Evolutionary conservation across 2,113 vertebrate species (phyloP), one percentile per base, ranked within the genome.

Genomic region (Lontra canadensis): DNA sequence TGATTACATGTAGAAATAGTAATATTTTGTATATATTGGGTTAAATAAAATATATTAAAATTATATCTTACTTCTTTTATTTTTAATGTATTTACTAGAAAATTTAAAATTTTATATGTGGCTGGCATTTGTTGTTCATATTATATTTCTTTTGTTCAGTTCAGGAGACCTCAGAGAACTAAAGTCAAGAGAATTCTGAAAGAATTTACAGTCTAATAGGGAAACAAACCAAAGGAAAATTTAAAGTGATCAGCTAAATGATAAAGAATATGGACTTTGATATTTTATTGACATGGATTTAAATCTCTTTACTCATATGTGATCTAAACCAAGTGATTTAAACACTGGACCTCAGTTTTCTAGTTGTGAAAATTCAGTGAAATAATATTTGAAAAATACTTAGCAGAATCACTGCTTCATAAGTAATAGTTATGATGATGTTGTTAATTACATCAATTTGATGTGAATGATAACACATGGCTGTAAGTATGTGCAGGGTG

Each of bases 21-120:
- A 86, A 71, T 86, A 78, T 81, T 94, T 82, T 21, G 2, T 42
- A 57, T 63, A 47, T 21, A 21, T 47, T 76, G 52, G 6, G 8
- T 80, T 88, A 91, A 94, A 52, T 90, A 84, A 84, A 44, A 85
- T 89, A 42, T 71, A 93, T 57, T 47, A 85, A 79, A 93, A 90
- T 69, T 90, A 52, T 61, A 90, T 47, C 78, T 93, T 65, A 93
- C 17, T 86, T n/a, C 10, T n/a, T 95, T 91, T 47, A 47, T 10
- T 52, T 83, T 90, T 90, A 92, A 80, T 47, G 17, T 85, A 87
- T 49, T 18, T 92, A 78, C 21, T 86, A 82, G 61, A 57, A 93
- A 71, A 31, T 42, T 61, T 13, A 21, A 95, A 81, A 73, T 12
- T 59, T 76, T 81, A 34, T 91, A 7, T 87, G 44, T 82, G 9